Evolutionary conservation across 2,888 invertebrate genomes (phyloP), one percentile per base, ranked within the genome.

Genomic region (Fragum sueziense): DNA sequence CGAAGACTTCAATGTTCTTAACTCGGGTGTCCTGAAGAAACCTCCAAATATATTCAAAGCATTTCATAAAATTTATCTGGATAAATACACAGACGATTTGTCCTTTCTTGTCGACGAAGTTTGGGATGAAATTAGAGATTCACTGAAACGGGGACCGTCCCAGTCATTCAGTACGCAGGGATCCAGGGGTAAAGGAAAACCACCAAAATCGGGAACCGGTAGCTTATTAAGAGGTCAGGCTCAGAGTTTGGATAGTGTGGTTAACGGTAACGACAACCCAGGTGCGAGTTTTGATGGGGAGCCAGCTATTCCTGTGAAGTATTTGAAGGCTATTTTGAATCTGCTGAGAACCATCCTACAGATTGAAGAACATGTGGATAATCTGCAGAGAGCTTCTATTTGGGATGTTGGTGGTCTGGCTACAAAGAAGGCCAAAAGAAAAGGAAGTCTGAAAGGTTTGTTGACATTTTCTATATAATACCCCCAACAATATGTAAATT

Each of bases 41-140:
- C 82, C 89, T 25, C 85, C 89, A 20, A 87, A 80, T 31, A 88
- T 91, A 9, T 89, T 91, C 67, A 82, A 88, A 57, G 90, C 90
- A 7, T 86, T 92, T 59, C 90, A 90, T 76, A 90, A 91, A 31
- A 86, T 91, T 31, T 92, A 91, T 78, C 85, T 91, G 51, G 91
- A 92, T 62, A 91, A 89, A 70, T 89, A 88, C 59, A 88, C 90
- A 4, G 92, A 92, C 74, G 91, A 91, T 72, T 88, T 92, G 86
- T 87, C 91, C 0, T 82, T 87, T 2, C 79, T 91, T 4, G 86
- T 90, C 20, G 91, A 91, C 57, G 88, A 89, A 67, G 87, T 92
- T 22, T 89, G 88, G 74, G 90, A 91, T 76, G 91, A 91, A 33
- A 85, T 91, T 25, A 77, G 84, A 34, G 85, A 88, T 65, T 83